phyloP scores from a whole-genome alignment of 2,888 invertebrate genomes.

The Aricia artaxerxes region DNA sequence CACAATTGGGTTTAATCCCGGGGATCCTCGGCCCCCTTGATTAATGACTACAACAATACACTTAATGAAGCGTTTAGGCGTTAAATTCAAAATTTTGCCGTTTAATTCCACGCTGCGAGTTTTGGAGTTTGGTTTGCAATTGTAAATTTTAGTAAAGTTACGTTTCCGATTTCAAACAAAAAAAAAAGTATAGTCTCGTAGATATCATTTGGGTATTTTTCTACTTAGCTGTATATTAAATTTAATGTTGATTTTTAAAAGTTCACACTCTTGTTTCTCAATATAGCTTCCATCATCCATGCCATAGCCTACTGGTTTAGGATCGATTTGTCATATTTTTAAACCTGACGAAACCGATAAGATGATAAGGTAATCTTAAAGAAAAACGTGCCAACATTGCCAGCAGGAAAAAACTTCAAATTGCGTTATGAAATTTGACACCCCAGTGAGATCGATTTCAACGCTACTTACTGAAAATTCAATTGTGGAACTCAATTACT shows the following conservation, averaged over 20 bases:
- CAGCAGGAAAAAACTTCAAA: neutral
- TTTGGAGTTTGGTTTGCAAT: neutral
- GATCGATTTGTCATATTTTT: neutral
- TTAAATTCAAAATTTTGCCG: slow-evolving; percentile 10
- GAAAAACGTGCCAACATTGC: too few relatives aligned
- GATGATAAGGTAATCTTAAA: too few relatives aligned
- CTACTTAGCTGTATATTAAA: too few relatives aligned
- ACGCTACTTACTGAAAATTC: slow-evolving; percentile 24
- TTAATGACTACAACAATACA: slow-evolving; percentile 64
- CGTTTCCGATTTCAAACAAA: too few relatives aligned
- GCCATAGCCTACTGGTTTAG: too few relatives aligned
- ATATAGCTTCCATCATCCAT: too few relatives aligned
- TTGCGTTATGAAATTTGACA: neutral
- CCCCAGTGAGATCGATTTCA: neutral
- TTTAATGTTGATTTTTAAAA: too few relatives aligned
- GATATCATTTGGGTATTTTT: too few relatives aligned
- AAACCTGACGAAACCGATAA: too few relatives aligned
- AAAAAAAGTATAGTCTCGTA: too few relatives aligned
- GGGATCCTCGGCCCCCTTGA: slow-evolving; percentile 57
- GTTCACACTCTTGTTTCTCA: too few relatives aligned
- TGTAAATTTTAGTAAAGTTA: neutral
- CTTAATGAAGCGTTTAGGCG: slow-evolving; percentile 36
- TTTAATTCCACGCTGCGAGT: neutral
- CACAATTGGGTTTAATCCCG: slow-evolving; percentile 65
- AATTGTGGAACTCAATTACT: slow-evolving; percentile 63